Percentiles rank a stretch among this genome's conserved stretches.
Evolutionary conservation across 1,140 invertebrate genomes (phyloP).

Genomic region (Drosophila truncata): DNA sequence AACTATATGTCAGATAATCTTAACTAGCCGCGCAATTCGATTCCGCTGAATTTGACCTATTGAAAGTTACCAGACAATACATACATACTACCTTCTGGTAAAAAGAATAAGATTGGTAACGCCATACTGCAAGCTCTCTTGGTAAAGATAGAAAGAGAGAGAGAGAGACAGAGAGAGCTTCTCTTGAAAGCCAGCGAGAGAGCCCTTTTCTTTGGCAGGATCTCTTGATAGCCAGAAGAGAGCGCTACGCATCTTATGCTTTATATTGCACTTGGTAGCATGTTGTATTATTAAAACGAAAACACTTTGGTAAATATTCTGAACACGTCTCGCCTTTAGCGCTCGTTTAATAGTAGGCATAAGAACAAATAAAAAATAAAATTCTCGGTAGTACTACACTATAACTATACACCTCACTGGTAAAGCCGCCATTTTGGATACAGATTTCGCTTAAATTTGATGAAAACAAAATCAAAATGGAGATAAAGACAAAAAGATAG

Average conservation of each 20-base stretch:
- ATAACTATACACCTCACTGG: constrained; percentile 7
- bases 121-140: not conserved
- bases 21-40: constrained; percentile 22
- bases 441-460: constrained; percentile 17
- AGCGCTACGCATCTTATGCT: constrained; percentile 2
- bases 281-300: constrained; percentile 21
- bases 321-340: constrained; percentile 45
- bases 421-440: not conserved
- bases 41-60: constrained; percentile 6
- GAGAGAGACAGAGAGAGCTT: not conserved
- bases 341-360: constrained; percentile 36
- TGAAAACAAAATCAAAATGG: not conserved
- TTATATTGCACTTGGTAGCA: not conserved
- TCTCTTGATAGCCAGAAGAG: not conserved
- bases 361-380: constrained; percentile 44
- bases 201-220: not conserved
- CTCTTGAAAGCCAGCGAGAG: not conserved
- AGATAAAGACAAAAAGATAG: too few species aligned
- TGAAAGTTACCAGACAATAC: constrained; percentile 9
- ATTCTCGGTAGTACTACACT: constrained; percentile 34
- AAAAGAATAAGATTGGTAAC: not conserved
- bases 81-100: constrained; percentile 10
- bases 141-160: not conserved
- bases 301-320: constrained; percentile 43
- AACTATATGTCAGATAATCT: constrained; percentile 37